A percentile compares a stretch with the other conserved stretches of the same genome.
These are phyloP conservation scores for Capitulum mitella DNA, from an alignment of 2,888 invertebrate genomes.

Conservation along the genomic window DNA sequence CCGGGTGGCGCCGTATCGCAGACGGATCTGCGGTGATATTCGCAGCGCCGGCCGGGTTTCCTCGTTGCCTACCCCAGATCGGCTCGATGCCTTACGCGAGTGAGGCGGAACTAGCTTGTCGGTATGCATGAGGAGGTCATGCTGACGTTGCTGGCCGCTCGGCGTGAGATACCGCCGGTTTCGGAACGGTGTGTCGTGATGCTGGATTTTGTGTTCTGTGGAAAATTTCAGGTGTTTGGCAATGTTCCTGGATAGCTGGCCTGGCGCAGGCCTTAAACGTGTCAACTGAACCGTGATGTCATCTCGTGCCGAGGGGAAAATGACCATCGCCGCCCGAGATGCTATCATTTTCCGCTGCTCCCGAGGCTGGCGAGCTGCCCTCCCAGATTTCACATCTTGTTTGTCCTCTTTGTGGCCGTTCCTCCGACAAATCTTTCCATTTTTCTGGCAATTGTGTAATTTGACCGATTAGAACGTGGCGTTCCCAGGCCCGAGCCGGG, in stretches of 20 bases:
- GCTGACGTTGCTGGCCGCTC: too few relatives aligned
- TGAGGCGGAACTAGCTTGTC: too few relatives aligned
- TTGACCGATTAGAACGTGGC: conserved; percentile 19
- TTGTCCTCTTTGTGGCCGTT: conserved; percentile 4
- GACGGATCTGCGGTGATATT: background rate
- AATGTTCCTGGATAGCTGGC: background rate
- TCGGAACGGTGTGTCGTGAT: too few relatives aligned
- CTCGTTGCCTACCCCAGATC: background rate
- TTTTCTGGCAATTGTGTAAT: conserved; percentile 24
- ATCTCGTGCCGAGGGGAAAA: background rate
- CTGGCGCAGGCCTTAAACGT: background rate
- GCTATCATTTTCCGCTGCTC: background rate
- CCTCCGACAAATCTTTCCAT: conserved; percentile 20
- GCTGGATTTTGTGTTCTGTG: background rate
- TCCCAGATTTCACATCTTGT: conserved; percentile 17
- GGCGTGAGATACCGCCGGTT: too few relatives aligned
- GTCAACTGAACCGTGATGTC: background rate
- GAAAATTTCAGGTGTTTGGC: background rate
- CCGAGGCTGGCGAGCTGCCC: background rate
- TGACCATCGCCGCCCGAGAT: background rate
- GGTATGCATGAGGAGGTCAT: too few relatives aligned
- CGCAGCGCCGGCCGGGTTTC: background rate
- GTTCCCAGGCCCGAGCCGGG: conserved; percentile 1
- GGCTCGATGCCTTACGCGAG: too few relatives aligned
- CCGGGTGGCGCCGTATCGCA: background rate